Evolutionary conservation across 2,888 invertebrate species (phyloP), one percentile per base, ranked within the genome.

Genomic region (Trissoscelio sp.): DNA sequence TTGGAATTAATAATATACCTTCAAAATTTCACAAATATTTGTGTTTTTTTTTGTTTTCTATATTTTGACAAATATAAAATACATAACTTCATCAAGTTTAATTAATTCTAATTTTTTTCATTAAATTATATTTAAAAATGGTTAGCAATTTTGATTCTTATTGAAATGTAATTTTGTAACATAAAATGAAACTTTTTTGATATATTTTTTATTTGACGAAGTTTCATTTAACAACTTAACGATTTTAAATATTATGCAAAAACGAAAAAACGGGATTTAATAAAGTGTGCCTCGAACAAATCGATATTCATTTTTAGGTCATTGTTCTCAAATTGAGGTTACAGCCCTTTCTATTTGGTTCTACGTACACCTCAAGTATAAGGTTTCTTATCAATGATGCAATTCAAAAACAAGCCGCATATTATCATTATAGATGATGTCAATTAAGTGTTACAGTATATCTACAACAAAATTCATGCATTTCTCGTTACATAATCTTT

Each of bases 281-380:
- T 75, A 62, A 73, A 64, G 74, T 57, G 48, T 28, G 44, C 42
- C 53, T 80, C 37, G 14, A 58, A 51, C 57, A 64, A 70, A 81
- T 81, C 81, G 72, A 81, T 81, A 81, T 72, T 60, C 81, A 75
- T 81, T 81, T 81, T 75, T 75, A 75, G 81, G 81, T 81, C 81
- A 81, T 81, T 81, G 81, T 81, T 81, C 81, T 81, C 57, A 72
- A 72, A 81, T 81, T 72, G 75, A 81, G 81, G 81, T 75, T 81
- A 66, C 72, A 75, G 55, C 58, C 75, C 75, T 75, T 75, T 72
- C 75, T 69, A 66, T 81, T 66, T 74, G 44, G 51, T 64, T 69
- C 67, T 55, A 62, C 60, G 12, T 55, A 48, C n/a, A 79, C 79
- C 42, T 57, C 34, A 69, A 57, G 12, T 58, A 39, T 64, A 74